A percentile compares a stretch with the other conserved stretches of the same genome.
Evolutionary conservation across 1,140 invertebrate species (phyloP).

Genomic region (Anastrepha ludens): DNA sequence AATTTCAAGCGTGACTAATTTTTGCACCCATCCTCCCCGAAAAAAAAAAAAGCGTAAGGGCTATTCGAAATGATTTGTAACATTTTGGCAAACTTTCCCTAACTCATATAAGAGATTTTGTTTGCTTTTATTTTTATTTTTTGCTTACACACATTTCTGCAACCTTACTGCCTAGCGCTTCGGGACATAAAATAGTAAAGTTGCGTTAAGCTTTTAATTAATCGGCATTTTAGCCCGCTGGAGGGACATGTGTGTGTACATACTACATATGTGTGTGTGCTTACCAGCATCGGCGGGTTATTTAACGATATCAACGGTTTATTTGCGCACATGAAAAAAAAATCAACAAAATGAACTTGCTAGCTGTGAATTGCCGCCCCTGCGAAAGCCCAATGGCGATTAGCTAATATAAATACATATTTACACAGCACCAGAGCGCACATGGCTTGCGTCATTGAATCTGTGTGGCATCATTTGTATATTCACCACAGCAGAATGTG

Average conservation of each 20-base stretch:
- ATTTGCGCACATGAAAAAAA: slow-evolving; percentile 28
- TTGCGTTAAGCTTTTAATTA: slow-evolving; percentile 41
- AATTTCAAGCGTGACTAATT: slow-evolving; percentile 47
- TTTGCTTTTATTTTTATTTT: slow-evolving; percentile 45
- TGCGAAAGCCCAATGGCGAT: neutral
- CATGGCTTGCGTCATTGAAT: slow-evolving; percentile 34
- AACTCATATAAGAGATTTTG: slow-evolving; percentile 9
- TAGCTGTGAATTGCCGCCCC: neutral
- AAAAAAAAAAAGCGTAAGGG: neutral
- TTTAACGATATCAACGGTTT: slow-evolving; percentile 38
- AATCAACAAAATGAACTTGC: slow-evolving; percentile 28
- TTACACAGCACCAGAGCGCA: slow-evolving; percentile 13
- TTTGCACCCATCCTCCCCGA: neutral
- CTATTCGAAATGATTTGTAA: neutral
- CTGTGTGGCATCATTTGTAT: slow-evolving; percentile 36
- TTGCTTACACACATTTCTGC: neutral
- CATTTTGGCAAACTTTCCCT: neutral
- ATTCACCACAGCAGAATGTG: neutral
- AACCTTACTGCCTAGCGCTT: neutral
- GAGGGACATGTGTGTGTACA: too few relatives aligned
- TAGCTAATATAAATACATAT: slow-evolving; percentile 25
- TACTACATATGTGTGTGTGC: neutral
- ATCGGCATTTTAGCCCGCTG: neutral
- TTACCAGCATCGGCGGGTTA: neutral
- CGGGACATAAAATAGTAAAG: slow-evolving; percentile 44